phyloP scores from a whole-genome alignment of 2,113 vertebrate species.

The Elachura formosa region DNA sequence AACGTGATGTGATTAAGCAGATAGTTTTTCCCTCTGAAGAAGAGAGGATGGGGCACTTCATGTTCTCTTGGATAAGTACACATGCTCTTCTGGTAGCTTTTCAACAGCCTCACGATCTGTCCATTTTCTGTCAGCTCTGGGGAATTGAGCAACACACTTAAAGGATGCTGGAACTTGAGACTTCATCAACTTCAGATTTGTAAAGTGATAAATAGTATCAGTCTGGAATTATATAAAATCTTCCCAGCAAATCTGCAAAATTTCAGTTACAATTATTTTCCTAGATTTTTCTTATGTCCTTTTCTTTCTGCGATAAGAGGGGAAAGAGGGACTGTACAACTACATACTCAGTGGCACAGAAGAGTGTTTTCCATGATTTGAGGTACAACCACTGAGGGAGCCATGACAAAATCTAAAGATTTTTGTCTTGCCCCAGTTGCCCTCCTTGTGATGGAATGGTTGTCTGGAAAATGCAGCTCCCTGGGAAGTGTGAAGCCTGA shows the following conservation, averaged over 20 bases:
- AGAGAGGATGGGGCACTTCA: not conserved
- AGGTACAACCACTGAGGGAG: not conserved
- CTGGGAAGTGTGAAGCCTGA: not conserved
- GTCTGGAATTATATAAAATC: not conserved
- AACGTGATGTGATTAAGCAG: not conserved
- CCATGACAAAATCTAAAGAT: not conserved
- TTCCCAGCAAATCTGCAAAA: not conserved
- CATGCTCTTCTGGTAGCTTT: not conserved
- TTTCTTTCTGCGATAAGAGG: not conserved
- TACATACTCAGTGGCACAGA: not conserved
- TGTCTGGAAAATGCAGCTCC: not conserved
- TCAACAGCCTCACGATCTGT: not conserved
- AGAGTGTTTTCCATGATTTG: not conserved
- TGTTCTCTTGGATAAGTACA: not conserved
- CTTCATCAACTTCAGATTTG: not conserved
- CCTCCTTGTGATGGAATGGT: not conserved
- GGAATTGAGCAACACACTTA: not conserved
- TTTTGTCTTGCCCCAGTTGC: not conserved
- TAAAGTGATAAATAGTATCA: not conserved
- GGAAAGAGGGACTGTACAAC: not conserved
- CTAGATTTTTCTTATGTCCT: not conserved
- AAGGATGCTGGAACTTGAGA: not conserved
- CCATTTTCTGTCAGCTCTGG: not conserved
- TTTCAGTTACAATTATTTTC: not conserved
- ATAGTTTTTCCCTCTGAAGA: not conserved